Base-by-base conservation (phyloP, 2,888 invertebrate genomes). In the Protodeltote pygarga region DNA sequence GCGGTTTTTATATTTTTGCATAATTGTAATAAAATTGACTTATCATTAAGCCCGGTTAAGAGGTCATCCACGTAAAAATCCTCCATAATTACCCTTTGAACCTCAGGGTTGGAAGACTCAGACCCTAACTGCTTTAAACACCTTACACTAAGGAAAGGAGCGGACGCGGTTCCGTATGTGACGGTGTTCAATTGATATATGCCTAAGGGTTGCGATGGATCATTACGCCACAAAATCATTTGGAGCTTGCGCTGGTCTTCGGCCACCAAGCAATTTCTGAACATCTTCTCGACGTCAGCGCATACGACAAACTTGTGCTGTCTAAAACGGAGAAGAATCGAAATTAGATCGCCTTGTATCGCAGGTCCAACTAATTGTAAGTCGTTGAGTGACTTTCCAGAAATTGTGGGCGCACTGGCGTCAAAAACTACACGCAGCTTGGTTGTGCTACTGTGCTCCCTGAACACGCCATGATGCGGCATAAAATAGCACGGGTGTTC, bases 401-500 rank as follows among this genome's bases (percentile, higher is more conserved):
- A 28, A 5, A 21, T 27, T 1, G 49, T 17, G 4, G 25, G 5
- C 8, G 20, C 6, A 23, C 20, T 23, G n/a, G 25, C 42, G 23
- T 50, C n/a, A n/a, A n/a, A n/a, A n/a, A n/a, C n/a, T n/a, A n/a
- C n/a, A n/a, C n/a, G n/a, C n/a, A n/a, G n/a, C 16, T 50, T 52
- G 2, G 41, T 52, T 3, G 51, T 52, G 0, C 21, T 20, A 11
- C 41, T 38, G 8, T 24, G 23, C 20, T 46, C 45, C 3, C 37
- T 15, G 1, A 28, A 33, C 1, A 51, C 45, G 3, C 46, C 46
- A 17, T 52, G 32, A 29, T 46, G 51, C 5, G 51, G 51, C 24
- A 41, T 16, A 25, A n/a, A 52, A 34, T 45, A 40, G 11, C 28
- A 27, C 1, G 33, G 17, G 1, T 6, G 5, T 5, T 21, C 11